phyloP scores from a whole-genome alignment of 2,888 invertebrate species.

The Ophioninae sp. region DNA sequence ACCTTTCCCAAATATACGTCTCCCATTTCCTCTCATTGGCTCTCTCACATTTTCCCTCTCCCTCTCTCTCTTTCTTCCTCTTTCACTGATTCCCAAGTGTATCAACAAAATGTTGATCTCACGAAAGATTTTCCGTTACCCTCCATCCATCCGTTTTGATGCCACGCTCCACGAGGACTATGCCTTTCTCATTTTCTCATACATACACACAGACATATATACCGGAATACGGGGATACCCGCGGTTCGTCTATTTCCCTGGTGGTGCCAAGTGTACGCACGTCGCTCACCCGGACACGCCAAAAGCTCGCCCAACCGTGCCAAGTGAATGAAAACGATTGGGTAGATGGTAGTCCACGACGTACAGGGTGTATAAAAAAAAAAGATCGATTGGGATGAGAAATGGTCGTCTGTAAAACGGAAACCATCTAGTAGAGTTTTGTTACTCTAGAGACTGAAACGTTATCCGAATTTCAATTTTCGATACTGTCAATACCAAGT shows the following conservation, averaged over 20 bases:
- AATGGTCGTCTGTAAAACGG: neutral
- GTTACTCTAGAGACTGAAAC: neutral
- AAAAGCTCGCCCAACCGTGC: conserved; percentile 46
- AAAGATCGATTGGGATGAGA: neutral
- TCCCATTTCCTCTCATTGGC: neutral
- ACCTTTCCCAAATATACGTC: neutral
- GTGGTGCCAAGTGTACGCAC: conserved; percentile 51
- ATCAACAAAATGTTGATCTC: conserved; percentile 54
- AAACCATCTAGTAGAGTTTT: neutral
- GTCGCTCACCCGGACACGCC: conserved; percentile 46
- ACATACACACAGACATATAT: neutral
- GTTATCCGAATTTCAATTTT: neutral
- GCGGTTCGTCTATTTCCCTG: conserved; percentile 58
- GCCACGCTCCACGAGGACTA: conserved; percentile 55
- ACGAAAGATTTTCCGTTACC: conserved; percentile 61
- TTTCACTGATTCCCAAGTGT: conserved; percentile 55
- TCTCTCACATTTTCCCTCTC: conserved; percentile 48
- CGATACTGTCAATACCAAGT: neutral
- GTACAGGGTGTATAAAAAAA: conserved; percentile 20
- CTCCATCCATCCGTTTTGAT: conserved; percentile 67
- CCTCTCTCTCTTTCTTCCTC: conserved; percentile 9
- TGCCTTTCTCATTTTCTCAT: neutral
- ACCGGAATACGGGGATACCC: conserved; percentile 27
- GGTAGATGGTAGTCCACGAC: conserved; percentile 14
- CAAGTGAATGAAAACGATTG: conserved; percentile 56